Percentiles rank a stretch among this genome's conserved stretches.
Conservation (phyloP, 2,797 vertebrate species). For the Microctenopoma lineatum region DNA sequence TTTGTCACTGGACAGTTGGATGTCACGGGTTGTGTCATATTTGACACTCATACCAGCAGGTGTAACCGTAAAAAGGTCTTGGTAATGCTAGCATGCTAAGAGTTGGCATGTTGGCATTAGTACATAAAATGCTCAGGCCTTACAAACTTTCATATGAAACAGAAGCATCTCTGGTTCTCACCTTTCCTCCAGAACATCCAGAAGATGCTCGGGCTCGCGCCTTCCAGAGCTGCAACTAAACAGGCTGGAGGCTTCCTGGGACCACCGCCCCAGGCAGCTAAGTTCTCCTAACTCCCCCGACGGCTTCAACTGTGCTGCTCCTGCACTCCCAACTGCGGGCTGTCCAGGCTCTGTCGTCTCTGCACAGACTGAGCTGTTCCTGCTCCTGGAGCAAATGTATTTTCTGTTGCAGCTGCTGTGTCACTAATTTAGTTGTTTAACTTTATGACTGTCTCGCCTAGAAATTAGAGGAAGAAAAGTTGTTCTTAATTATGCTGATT, state of each 20-base stretch:
- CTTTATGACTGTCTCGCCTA: constrained; percentile 31
- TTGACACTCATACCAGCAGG: no score
- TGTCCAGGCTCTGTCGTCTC: background rate
- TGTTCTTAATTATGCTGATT: constrained; percentile 36
- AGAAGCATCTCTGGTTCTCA: background rate
- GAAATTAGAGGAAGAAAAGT: constrained; percentile 38
- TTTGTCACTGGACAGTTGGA: background rate
- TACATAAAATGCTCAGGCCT: no score
- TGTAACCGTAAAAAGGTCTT: no score
- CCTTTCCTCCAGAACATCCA: constrained; percentile 91
- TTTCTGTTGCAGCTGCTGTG: constrained; percentile 38
- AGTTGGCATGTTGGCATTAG: no score
- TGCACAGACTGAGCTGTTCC: constrained; percentile 13
- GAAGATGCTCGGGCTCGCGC: constrained; percentile 97
- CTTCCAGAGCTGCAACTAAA: constrained; percentile 97
- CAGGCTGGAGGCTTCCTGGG: constrained; percentile 98
- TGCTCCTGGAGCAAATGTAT: constrained; percentile 16
- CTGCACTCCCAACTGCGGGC: background rate
- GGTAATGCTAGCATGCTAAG: no score
- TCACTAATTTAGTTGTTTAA: constrained; percentile 65
- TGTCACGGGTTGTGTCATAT: background rate
- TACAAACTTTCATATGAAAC: background rate
- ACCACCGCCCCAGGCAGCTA: constrained; percentile 95
- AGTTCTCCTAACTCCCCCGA: constrained; percentile 88
- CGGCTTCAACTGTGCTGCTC: background rate